Conservation (phyloP, 37 sponge, comb jelly and placozoan genomes). For the Theonella swinhoei region DNA sequence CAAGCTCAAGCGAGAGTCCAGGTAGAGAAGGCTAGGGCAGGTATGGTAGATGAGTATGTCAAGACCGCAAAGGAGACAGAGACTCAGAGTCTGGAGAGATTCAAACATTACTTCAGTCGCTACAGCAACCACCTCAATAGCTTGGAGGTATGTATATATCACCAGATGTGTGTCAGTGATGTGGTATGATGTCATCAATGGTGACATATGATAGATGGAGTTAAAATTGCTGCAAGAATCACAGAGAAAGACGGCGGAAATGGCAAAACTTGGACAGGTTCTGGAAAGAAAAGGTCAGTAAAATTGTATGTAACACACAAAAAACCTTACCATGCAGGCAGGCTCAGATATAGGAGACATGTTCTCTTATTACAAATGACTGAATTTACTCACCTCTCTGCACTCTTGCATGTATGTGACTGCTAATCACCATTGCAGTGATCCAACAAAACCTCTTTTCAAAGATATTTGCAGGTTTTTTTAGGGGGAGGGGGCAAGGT, state of each 20-base stretch:
- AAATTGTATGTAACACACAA: background rate
- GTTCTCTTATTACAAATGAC: too few species aligned
- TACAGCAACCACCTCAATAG: slow-evolving; percentile 64
- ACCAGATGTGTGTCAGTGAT: background rate
- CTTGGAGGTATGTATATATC: slow-evolving; percentile 25
- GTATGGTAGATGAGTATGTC: slow-evolving; percentile 32
- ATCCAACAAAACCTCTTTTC: too few species aligned
- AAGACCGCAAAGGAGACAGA: slow-evolving; percentile 8
- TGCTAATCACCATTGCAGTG: too few species aligned
- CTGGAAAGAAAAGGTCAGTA: slow-evolving; percentile 55
- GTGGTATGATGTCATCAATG: background rate
- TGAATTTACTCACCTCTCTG: background rate
- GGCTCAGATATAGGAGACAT: too few species aligned
- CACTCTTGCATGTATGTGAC: too few species aligned
- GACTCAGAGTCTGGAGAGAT: slow-evolving; percentile 12
- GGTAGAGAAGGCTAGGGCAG: slow-evolving; percentile 37
- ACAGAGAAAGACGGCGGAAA: slow-evolving; percentile 19
- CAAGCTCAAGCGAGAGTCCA: slow-evolving; percentile 26
- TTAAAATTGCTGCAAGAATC: slow-evolving; percentile 38
- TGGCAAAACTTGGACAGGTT: slow-evolving; percentile 41
- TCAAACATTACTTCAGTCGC: slow-evolving; percentile 40
- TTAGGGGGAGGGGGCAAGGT: background rate
- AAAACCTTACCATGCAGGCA: background rate
- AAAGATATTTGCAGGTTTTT: background rate
- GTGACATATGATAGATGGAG: slow-evolving; percentile 42